Evolutionary conservation across 2,888 invertebrate genomes (phyloP), one percentile per base, ranked within the genome.

Genomic region (Scaptomyza reducta): DNA sequence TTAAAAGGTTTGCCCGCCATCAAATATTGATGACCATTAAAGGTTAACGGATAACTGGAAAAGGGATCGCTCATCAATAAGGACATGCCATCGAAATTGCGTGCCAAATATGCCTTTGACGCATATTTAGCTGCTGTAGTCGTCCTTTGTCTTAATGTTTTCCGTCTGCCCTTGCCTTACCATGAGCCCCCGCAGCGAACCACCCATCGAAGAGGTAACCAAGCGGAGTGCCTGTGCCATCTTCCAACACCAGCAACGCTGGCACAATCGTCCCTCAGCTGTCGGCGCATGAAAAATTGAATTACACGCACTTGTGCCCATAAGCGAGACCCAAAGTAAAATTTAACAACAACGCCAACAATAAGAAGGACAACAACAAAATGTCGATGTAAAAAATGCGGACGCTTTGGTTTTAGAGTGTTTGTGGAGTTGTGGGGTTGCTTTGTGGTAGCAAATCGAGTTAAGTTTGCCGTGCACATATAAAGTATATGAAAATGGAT

Each of bases 291-390:
- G 79, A 85, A 82, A 84, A 84, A 84, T 84, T 89, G 83, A 89
- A 89, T 84, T 84, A 89, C 79, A 89, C 83, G 88, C 89, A 89
- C 88, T 87, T 80, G 87, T 87, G 81, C 84, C 81, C 84, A 79
- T 79, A 86, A 81, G 82, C 88, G 80, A 56, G 69, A 78, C 46
- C 54, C 51, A 55, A 87, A 68, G 40, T 60, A 59, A 72, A 84
- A 77, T 68, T 66, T 60, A 65, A 62, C 57, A 67, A 54, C 54
- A 65, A 38, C 33, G 29, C 57, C 76, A 41, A 61, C 47, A 74
- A 62, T 45, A 62, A 42, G 22, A 63, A 58, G 54, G 63, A 16
- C 18, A 63, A 69, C 79, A 41, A 64, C 60, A 77, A 81, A 72
- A 75, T 80, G 78, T 80, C 65, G 65, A 77, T 9, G 55, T 74